Evolutionary conservation across 2,113 vertebrate species (phyloP), one percentile per base, ranked within the genome.

Genomic region (Mustela lutreola): DNA sequence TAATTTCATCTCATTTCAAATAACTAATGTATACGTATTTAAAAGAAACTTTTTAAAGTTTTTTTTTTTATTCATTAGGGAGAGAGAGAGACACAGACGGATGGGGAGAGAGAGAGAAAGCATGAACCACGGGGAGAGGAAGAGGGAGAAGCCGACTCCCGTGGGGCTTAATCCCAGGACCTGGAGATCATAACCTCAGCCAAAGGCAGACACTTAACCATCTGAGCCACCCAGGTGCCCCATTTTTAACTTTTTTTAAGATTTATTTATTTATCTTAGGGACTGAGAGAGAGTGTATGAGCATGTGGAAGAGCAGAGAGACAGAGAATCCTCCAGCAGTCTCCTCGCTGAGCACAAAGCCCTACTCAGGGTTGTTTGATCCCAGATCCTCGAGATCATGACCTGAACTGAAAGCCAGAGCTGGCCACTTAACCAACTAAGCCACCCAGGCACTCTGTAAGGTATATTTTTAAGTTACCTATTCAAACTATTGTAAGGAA

Each of bases 1-100:
- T 94, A 96, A 96, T 96, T 86, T 97, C 86, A 95, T 50, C 39
- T 95, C 82, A 73, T 94, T 97, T 89, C 80, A 97, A 93, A 89
- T 89, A 92, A 92, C 71, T 95, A 62, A n/a, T 62, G 71, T 22
- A 81, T 67, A 60, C 1, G 75, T 73, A 67, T 67, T 11, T 70
- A 9, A 31, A 65, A 65, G 31, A 63, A 12, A 5, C 26, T 63
- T 63, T 28, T 28, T 10, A 9, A 60, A 24, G 5, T 15, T 65
- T 65, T 65, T 65, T 31, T 65, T 31, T 65, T 65, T 31, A 31
- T 31, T 28, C 28, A 65, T 65, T 65, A 65, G 12, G 63, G 63
- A 65, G 62, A 65, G 62, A 42, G 42, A 31, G 62, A 65, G 63
- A 31, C 15, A 53, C 15, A 53, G 53, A 53, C 15, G 4, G 26